These are phyloP conservation scores for Diabrotica balteata DNA, from an alignment of 2,888 invertebrate genomes.

Conservation along the genomic window DNA sequence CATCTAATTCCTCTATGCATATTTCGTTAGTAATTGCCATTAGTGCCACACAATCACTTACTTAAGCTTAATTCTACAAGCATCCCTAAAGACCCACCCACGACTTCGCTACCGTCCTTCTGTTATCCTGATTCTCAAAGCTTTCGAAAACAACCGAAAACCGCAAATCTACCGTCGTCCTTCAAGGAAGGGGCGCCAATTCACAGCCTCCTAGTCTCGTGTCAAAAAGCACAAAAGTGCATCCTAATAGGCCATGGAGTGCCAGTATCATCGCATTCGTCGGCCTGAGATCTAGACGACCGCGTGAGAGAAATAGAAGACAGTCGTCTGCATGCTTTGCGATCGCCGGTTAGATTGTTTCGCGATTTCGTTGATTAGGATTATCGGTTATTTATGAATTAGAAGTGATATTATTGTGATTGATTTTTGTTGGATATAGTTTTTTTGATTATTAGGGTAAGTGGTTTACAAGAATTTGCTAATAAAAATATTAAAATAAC, in stretches of 20 bases:
- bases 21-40: no score
- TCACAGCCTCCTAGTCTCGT: slow-evolving; percentile 33
- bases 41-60: no score
- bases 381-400: not conserved
- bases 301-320: slow-evolving; percentile 32
- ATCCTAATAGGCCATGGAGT: slow-evolving; percentile 38
- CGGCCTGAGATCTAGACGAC: slow-evolving; percentile 50
- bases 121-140: slow-evolving; percentile 32
- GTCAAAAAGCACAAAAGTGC: slow-evolving; percentile 40
- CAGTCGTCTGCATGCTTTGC: slow-evolving; percentile 40
- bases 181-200: slow-evolving; percentile 31
- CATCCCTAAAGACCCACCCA: slow-evolving; percentile 4
- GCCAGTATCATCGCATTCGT: slow-evolving; percentile 47
- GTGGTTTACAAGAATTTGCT: not conserved
- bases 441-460: not conserved
- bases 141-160: slow-evolving; percentile 36
- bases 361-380: slow-evolving; percentile 27
- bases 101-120: slow-evolving; percentile 11
- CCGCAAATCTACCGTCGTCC: slow-evolving; percentile 30
- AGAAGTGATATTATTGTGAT: not conserved
- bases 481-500: not conserved
- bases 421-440: not conserved
- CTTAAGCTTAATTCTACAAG: no score
- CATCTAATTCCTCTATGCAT: no score
- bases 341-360: slow-evolving; percentile 25